Percentiles rank a stretch among this genome's conserved stretches.
These are phyloP conservation scores for Macropodus opercularis DNA, from an alignment of 2,797 vertebrate genomes.

Conservation along the genomic window DNA sequence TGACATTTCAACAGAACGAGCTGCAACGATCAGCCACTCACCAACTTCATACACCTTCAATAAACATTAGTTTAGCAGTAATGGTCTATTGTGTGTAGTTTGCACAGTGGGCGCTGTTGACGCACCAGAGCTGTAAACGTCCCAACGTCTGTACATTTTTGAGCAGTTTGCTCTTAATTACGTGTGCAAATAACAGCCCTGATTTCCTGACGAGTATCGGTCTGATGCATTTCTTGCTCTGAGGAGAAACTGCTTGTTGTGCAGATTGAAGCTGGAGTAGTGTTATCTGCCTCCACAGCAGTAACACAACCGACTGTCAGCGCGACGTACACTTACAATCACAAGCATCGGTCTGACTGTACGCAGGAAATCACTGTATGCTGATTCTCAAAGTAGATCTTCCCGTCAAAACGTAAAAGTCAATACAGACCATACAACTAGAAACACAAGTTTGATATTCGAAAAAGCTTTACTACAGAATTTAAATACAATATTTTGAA, in stretches of 20 bases:
- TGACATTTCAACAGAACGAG: background rate
- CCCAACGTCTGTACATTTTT: background rate
- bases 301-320: too few relatives aligned
- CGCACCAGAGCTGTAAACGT: background rate
- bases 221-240: too few relatives aligned
- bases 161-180: background rate
- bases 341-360: too few relatives aligned
- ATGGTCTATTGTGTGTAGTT: background rate
- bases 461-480: constrained; percentile 66
- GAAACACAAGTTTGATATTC: constrained; percentile 66
- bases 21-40: background rate
- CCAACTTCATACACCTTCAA: background rate
- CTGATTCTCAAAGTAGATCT: too few relatives aligned
- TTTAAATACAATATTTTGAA: constrained; percentile 74
- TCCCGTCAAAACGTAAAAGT: background rate
- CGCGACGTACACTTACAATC: too few relatives aligned
- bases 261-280: too few relatives aligned
- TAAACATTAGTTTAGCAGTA: constrained; percentile 6
- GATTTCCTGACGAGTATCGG: background rate
- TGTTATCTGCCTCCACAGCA: too few relatives aligned
- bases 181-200: background rate
- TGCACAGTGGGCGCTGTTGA: background rate
- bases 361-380: too few relatives aligned
- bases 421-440: background rate
- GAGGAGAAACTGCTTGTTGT: too few relatives aligned